These are phyloP conservation scores for Tupiocoris notatus DNA, from an alignment of 2,888 invertebrate genomes.

Conservation along the genomic window DNA sequence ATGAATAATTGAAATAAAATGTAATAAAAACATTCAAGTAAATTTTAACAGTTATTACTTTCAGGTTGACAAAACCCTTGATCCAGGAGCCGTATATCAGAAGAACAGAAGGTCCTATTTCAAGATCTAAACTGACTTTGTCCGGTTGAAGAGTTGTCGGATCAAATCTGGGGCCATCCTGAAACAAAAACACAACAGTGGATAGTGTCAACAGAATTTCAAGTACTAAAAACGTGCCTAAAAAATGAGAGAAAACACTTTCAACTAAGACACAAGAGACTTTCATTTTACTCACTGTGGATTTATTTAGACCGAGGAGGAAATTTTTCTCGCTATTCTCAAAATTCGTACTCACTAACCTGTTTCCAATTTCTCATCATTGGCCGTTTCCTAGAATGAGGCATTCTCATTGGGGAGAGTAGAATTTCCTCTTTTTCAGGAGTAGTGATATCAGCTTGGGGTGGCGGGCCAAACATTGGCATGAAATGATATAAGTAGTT, in stretches of 20 bases:
- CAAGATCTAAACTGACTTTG: slow-evolving; percentile 85
- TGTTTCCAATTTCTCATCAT: slow-evolving; percentile 60
- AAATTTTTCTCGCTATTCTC: too few relatives aligned
- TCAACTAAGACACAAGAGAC: too few relatives aligned
- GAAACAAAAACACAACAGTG: not conserved
- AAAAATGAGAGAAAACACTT: not conserved
- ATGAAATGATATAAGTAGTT: slow-evolving; percentile 90
- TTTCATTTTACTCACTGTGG: not conserved
- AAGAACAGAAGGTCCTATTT: slow-evolving; percentile 90
- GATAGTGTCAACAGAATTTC: not conserved
- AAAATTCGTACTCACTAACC: slow-evolving; percentile 44
- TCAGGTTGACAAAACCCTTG: slow-evolving; percentile 81
- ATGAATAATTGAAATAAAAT: slow-evolving; percentile 7
- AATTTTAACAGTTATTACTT: slow-evolving; percentile 56
- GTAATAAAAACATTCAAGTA: too few relatives aligned
- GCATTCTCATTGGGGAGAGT: slow-evolving; percentile 87
- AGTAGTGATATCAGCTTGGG: slow-evolving; percentile 88
- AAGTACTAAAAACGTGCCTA: too few relatives aligned
- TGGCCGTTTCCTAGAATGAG: slow-evolving; percentile 71
- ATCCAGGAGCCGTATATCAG: slow-evolving; percentile 89
- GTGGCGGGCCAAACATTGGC: slow-evolving; percentile 81
- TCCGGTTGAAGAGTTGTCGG: slow-evolving; percentile 83
- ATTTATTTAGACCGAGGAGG: too few relatives aligned
- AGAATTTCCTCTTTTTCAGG: slow-evolving; percentile 93
- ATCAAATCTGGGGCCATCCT: slow-evolving; percentile 74